phyloP scores from a whole-genome alignment of 2,113 vertebrate genomes.

The Xiphophorus hellerii region DNA sequence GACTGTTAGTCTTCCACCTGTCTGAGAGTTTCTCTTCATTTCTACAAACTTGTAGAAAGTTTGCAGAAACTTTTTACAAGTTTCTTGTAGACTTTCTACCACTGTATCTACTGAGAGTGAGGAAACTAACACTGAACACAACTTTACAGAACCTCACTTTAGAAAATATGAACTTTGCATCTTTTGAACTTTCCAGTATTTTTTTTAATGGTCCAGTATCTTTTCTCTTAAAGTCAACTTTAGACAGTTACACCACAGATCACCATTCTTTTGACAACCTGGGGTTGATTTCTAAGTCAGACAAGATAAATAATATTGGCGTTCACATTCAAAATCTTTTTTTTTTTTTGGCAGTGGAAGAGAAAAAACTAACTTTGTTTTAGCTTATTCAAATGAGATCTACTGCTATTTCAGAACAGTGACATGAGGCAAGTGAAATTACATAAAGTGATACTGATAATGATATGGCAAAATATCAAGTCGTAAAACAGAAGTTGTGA shows the following conservation, averaged over 20 bases:
- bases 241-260: background rate
- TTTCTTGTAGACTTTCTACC: too few relatives aligned
- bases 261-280: background rate
- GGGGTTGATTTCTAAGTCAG: background rate
- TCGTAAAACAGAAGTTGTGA: constrained; percentile 18
- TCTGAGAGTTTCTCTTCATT: too few relatives aligned
- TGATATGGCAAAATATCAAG: constrained; percentile 2
- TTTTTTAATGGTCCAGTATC: too few relatives aligned
- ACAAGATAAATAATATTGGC: background rate
- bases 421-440: constrained; percentile 14
- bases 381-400: background rate
- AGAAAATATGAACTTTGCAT: background rate
- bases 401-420: constrained; percentile 16
- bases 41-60: too few relatives aligned
- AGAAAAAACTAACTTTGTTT: background rate
- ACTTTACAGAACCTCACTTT: too few relatives aligned
- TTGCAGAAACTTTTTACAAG: too few relatives aligned
- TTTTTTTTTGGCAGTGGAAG: background rate
- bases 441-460: constrained; percentile 5
- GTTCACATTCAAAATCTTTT: background rate
- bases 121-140: too few relatives aligned
- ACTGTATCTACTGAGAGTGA: too few relatives aligned
- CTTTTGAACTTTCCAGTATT: too few relatives aligned
- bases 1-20: too few relatives aligned
- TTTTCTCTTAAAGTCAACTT: background rate